phyloP scores from a whole-genome alignment of 2,797 vertebrate species.

The Rhinoraja longicauda region DNA sequence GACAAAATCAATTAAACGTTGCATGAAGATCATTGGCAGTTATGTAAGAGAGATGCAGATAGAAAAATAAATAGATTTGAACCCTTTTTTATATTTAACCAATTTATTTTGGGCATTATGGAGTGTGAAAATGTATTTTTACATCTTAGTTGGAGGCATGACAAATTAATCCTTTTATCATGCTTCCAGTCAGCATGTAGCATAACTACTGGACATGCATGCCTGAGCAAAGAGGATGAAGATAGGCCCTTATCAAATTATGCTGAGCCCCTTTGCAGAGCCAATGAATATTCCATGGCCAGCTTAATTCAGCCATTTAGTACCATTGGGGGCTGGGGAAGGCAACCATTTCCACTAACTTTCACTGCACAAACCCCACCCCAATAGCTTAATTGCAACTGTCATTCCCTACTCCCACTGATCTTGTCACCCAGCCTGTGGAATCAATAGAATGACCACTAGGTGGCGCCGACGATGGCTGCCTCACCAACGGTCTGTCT shows the following conservation, averaged over 20 bases:
- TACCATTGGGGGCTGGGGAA: neutral
- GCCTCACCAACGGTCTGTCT: too few relatives aligned
- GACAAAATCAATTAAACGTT: neutral
- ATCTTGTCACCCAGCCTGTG: too few relatives aligned
- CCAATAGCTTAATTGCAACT: too few relatives aligned
- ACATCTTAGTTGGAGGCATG: neutral
- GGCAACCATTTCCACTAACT: neutral
- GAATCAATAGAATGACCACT: too few relatives aligned
- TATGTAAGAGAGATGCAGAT: neutral
- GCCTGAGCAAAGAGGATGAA: too few relatives aligned
- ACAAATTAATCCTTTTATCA: neutral
- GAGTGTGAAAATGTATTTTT: neutral
- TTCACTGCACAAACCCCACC: neutral
- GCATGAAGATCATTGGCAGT: neutral
- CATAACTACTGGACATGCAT: neutral
- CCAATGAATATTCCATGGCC: neutral
- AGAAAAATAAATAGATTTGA: neutral
- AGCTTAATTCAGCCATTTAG: neutral
- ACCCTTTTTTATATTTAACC: neutral
- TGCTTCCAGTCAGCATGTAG: neutral
- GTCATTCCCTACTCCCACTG: too few relatives aligned
- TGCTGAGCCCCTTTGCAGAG: neutral
- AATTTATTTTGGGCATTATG: neutral
- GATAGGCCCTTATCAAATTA: neutral
- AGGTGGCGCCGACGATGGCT: too few relatives aligned